Evolutionary conservation across 2,113 vertebrate genomes (phyloP).

Genomic region (Odontesthes bonariensis): DNA sequence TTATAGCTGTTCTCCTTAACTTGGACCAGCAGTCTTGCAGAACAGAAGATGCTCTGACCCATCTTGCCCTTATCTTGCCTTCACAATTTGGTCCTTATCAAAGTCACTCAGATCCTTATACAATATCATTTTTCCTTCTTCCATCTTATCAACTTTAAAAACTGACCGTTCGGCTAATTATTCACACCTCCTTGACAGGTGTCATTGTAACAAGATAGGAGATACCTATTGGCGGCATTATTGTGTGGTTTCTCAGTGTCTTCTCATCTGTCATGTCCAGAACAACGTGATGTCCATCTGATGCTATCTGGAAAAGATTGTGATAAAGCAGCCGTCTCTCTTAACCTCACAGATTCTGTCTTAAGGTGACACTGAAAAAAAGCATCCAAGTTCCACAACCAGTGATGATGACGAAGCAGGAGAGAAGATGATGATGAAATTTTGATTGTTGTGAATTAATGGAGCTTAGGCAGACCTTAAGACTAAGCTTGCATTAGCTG

Average conservation of each 20-base stretch:
- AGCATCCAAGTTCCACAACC: neutral
- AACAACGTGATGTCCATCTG: neutral
- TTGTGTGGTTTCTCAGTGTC: neutral
- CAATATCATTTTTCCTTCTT: neutral
- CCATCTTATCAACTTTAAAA: neutral
- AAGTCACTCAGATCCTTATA: neutral
- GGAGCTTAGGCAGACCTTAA: neutral
- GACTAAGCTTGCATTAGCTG: slow-evolving; percentile 17
- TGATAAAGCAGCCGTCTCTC: neutral
- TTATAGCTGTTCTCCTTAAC: too few species aligned
- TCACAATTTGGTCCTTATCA: neutral
- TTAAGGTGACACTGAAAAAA: neutral
- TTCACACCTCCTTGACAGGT: neutral
- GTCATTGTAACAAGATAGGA: neutral
- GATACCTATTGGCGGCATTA: neutral
- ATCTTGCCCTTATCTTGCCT: too few species aligned
- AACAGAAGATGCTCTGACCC: too few species aligned
- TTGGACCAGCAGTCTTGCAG: too few species aligned
- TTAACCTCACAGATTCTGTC: neutral
- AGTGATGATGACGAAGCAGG: neutral
- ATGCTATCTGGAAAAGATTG: neutral
- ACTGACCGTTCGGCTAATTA: neutral
- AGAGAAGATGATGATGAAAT: neutral
- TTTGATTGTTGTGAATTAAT: slow-evolving; percentile 19
- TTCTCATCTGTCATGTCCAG: slow-evolving; percentile 4